Conservation (phyloP, 2,888 invertebrate genomes). For the Spialia ferax region DNA sequence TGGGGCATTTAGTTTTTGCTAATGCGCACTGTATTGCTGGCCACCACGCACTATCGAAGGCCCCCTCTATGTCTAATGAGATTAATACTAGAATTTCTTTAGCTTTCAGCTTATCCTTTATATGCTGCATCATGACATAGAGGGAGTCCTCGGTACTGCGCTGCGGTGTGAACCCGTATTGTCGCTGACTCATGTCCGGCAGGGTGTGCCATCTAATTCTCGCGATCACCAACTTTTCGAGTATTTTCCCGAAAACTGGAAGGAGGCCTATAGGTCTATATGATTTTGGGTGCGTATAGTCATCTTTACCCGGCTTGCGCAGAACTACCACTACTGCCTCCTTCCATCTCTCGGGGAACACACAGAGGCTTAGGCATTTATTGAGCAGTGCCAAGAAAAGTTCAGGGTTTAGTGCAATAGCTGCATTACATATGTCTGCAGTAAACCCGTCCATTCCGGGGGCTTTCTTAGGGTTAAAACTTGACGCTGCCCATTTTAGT, state of each 20-base stretch:
- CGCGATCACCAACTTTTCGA: neutral
- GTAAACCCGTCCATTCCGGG: neutral
- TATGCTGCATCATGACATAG: neutral
- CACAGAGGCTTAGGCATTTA: neutral
- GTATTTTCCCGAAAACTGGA: neutral
- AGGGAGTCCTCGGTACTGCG: constrained; percentile 8
- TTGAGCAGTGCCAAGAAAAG: neutral
- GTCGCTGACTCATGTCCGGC: neutral
- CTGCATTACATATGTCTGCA: neutral
- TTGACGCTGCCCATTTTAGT: neutral
- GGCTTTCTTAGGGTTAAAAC: constrained; percentile 3
- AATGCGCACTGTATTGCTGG: neutral
- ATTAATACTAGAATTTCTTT: neutral
- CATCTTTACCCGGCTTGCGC: neutral
- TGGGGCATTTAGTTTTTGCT: neutral
- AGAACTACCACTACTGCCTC: neutral
- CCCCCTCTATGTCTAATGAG: constrained; percentile 2
- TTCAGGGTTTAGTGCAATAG: neutral
- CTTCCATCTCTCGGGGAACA: neutral
- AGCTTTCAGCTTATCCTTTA: neutral
- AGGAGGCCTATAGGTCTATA: neutral
- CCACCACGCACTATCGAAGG: constrained; percentile 3
- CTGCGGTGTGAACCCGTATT: neutral
- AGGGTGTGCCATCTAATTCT: neutral
- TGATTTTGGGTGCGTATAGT: neutral